Evolutionary conservation across 2,113 vertebrate genomes (phyloP), one percentile per base, ranked within the genome.

Genomic region (Python bivittatus): DNA sequence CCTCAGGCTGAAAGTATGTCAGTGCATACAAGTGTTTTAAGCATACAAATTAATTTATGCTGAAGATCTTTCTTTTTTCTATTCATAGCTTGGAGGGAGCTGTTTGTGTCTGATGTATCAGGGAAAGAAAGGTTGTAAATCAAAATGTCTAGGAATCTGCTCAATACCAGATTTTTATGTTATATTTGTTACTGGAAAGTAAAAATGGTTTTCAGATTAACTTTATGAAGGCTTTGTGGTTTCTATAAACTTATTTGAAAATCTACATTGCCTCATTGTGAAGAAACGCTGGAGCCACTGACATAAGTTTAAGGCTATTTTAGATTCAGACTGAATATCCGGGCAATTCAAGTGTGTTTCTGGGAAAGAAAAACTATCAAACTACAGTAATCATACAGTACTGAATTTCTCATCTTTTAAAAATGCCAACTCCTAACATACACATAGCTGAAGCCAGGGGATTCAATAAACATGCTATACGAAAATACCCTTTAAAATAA

Each of bases 211-310:
- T 88, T 15, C 84, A 72, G 33, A 91, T 90, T 92, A 53, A 72
- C 60, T 91, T 94, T 95, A 92, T 91, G 52, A 95, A 94, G 10
- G 23, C 93, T 91, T 94, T 86, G 93, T 96, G 90, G 93, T 89
- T 93, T 91, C 79, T 90, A 95, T 88, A 91, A 44, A 94, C 27
- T 57, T 90, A 83, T 93, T 60, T 68, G 84, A 94, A 90, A 96
- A 93, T 56, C 94, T 88, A 64, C 91, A 91, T 93, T 93, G 95
- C 94, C 68, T 58, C 53, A 89, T 48, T 13, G 64, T 0, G 93
- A 96, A 94, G 91, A 96, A 96, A 93, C 95, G 96, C 92, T 91
- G 95, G 93, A 94, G 86, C 94, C 95, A 94, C 44, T 13, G 23
- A 93, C 84, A 84, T 94, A 96, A 93, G 92, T 96, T 93, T 95